Evolutionary conservation across 2,113 vertebrate species (phyloP).

Genomic region (Panurus biarmicus): DNA sequence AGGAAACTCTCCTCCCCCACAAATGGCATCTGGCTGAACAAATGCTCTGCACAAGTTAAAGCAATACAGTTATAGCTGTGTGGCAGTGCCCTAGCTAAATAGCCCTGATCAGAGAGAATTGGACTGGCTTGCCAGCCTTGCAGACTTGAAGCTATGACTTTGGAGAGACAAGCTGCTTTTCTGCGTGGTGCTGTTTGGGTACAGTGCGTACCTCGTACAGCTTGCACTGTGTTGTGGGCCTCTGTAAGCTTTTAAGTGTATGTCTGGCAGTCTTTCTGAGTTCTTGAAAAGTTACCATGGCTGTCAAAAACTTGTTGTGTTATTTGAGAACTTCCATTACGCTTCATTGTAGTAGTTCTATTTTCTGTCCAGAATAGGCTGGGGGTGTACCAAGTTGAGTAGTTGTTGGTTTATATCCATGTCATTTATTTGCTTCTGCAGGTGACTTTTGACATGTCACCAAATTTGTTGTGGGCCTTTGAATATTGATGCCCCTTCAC

Average conservation of each 20-base stretch:
- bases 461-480: background rate
- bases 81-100: background rate
- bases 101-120: background rate
- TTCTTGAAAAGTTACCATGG: background rate
- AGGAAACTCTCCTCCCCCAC: constrained; percentile 3
- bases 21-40: background rate
- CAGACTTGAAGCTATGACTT: background rate
- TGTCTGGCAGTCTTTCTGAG: background rate
- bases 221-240: background rate
- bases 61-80: background rate
- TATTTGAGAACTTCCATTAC: background rate
- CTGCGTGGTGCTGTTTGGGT: background rate
- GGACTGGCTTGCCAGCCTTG: background rate
- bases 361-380: background rate
- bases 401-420: background rate
- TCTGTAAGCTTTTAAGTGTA: background rate
- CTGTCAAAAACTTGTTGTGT: background rate
- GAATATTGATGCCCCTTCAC: background rate
- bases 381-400: background rate
- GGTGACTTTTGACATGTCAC: background rate
- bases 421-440: background rate
- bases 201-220: accelerated
- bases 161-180: background rate
- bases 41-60: background rate
- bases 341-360: background rate